These are phyloP conservation scores for Hydrozoanthus tunicans DNA, from an alignment of 64 coral and sea anemone species.

Conservation along the genomic window DNA sequence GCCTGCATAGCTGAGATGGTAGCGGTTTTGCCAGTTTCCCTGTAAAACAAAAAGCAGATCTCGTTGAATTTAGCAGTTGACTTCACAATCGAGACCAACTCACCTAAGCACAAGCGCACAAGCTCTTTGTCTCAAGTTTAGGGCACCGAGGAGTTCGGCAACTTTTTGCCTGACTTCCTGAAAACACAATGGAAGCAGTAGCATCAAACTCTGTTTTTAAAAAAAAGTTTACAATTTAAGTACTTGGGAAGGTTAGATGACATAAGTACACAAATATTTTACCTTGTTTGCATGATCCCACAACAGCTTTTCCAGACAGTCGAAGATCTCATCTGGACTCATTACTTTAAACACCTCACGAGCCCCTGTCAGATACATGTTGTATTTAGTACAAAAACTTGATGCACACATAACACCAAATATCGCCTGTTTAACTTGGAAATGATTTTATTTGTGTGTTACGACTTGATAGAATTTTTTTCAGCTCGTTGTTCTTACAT, in stretches of 20 bases:
- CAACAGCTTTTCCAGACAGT: slow-evolving; percentile 70
- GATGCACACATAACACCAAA: background rate
- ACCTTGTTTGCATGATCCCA: slow-evolving; percentile 98
- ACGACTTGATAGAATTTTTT: too few relatives aligned
- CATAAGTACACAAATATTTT: background rate
- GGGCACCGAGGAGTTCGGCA: slow-evolving; percentile 63
- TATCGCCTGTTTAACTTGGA: too few relatives aligned
- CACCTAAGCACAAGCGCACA: slow-evolving; percentile 78
- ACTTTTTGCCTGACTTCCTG: slow-evolving; percentile 84
- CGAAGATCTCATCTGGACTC: slow-evolving; percentile 77
- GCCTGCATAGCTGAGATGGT: too few relatives aligned
- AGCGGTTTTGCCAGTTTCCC: too few relatives aligned
- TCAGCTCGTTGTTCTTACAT: too few relatives aligned
- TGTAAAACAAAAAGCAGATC: background rate
- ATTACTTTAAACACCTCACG: slow-evolving; percentile 83
- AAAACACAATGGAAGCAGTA: background rate
- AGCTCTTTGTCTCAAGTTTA: slow-evolving; percentile 79
- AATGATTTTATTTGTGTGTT: too few relatives aligned
- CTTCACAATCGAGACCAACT: background rate
- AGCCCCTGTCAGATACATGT: slow-evolving; percentile 37
- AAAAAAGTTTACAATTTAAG: background rate
- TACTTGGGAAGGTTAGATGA: background rate
- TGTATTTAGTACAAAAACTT: background rate
- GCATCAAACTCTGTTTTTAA: too few relatives aligned
- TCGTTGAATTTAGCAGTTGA: too few relatives aligned